These are phyloP conservation scores for Drosophila helvetica DNA, from an alignment of 2,888 invertebrate genomes.

Conservation along the genomic window DNA sequence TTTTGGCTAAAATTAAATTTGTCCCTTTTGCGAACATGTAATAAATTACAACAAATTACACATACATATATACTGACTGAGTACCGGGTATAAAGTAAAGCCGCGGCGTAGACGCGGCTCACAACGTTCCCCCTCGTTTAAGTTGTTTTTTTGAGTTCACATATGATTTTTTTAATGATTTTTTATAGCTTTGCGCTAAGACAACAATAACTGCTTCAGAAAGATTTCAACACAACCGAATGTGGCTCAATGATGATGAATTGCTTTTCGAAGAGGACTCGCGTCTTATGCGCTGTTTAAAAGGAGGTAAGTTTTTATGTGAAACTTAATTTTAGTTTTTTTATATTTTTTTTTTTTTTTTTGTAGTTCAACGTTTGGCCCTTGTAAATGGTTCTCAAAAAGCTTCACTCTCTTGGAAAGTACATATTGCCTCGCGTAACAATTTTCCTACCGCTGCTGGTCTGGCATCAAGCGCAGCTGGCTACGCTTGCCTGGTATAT, in stretches of 20 bases:
- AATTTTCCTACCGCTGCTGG: conserved; percentile 99
- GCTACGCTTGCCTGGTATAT: conserved; percentile 96
- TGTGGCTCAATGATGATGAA: conserved; percentile 96
- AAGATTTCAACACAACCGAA: conserved; percentile 89
- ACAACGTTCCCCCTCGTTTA: too few species aligned
- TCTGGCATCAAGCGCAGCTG: conserved; percentile 98
- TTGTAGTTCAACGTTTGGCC: conserved; percentile 77
- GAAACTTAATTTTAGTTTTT: neutral
- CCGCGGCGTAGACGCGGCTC: too few species aligned
- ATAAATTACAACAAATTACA: too few species aligned
- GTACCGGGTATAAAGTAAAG: too few species aligned
- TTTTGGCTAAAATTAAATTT: too few species aligned
- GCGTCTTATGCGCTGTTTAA: conserved; percentile 90
- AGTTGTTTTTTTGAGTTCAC: conserved; percentile 4
- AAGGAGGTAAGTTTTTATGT: conserved; percentile 86
- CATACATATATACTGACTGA: too few species aligned
- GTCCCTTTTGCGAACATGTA: too few species aligned
- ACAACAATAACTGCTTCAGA: conserved; percentile 92
- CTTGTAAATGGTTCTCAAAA: conserved; percentile 65
- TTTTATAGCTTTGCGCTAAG: conserved; percentile 90
- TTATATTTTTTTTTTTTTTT: neutral
- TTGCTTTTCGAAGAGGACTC: conserved; percentile 89
- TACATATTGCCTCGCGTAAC: conserved; percentile 94
- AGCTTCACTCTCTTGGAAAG: conserved; percentile 87
- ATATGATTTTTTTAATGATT: conserved; percentile 14